phyloP scores from a whole-genome alignment of 2,888 invertebrate species.

The Stenodema calcarata region DNA sequence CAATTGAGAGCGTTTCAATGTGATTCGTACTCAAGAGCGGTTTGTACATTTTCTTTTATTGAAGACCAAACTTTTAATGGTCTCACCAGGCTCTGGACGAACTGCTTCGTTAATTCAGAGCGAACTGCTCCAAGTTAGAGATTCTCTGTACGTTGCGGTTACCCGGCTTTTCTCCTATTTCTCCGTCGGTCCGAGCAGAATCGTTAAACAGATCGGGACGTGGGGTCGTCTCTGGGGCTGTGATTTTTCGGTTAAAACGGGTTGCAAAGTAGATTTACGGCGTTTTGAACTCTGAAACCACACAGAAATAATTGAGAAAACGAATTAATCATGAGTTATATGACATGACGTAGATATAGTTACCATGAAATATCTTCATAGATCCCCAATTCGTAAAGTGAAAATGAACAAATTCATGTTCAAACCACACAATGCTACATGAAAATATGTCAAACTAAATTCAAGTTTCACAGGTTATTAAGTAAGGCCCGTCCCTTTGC shows the following conservation, averaged over 20 bases:
- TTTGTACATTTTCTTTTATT: not conserved
- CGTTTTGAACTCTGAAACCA: not conserved
- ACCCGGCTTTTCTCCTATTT: not conserved
- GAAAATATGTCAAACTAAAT: no score
- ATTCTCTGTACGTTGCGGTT: not conserved
- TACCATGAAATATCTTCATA: no score
- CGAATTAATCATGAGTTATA: no score
- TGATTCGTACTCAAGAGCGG: not conserved
- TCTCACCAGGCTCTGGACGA: not conserved
- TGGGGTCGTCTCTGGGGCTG: not conserved
- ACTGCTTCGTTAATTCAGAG: not conserved
- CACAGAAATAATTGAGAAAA: not conserved
- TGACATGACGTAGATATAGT: no score
- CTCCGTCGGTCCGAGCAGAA: not conserved
- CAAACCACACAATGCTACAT: no score
- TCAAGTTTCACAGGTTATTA: no score
- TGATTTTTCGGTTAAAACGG: not conserved
- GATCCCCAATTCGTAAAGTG: no score
- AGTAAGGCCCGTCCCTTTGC: no score
- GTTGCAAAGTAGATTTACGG: not conserved
- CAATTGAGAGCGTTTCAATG: not conserved
- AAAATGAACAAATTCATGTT: no score
- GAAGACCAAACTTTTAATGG: not conserved
- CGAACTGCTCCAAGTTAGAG: not conserved
- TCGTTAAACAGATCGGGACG: not conserved